Evolutionary conservation across 1,140 invertebrate genomes (phyloP), one percentile per base, ranked within the genome.

Genomic region (Vanessa atalanta): DNA sequence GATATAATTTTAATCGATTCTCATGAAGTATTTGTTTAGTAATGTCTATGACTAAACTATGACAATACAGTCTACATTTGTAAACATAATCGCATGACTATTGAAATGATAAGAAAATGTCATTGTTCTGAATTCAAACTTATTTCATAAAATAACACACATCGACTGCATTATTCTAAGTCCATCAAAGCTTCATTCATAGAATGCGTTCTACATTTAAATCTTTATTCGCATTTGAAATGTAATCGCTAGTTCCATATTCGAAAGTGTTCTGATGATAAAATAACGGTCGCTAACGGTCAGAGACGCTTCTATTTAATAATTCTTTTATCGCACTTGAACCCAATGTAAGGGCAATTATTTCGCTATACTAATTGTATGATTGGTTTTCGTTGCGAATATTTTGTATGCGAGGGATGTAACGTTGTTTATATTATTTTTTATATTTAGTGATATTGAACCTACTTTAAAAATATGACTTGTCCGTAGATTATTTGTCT

Each of bases 201-300:
- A 43, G 37, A 43, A 43, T 16, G 51, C 51, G 51, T 53, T 53
- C 51, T 53, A 16, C 15, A 53, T 53, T 53, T 16, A 53, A 53
- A 53, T 53, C 15, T 53, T n/a, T n/a, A n/a, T 53, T 53, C n/a
- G n/a, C 51, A 53, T 53, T 53, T 53, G 51, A 53, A 53, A 53
- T 53, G 51, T 53, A 53, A 53, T 53, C 15, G 51, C 51, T 16
- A 53, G 51, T 53, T 53, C 51, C 51, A 53, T 53, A 53, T 53
- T 53, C 50, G 78, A 80, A 81, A 79, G 78, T 75, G 61, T 61
- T n/a, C 15, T 53, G 51, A 79, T 75, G 67, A 77, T 70, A 77
- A 77, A 60, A 53, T 83, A 80, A 75, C 81, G 81, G 73, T 79
- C 72, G 26, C 37, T 83, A 77, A 83, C 77, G 79, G 51, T 53